Evolutionary conservation across 2,888 invertebrate species (phyloP).

Genomic region (Buathra laborator): DNA sequence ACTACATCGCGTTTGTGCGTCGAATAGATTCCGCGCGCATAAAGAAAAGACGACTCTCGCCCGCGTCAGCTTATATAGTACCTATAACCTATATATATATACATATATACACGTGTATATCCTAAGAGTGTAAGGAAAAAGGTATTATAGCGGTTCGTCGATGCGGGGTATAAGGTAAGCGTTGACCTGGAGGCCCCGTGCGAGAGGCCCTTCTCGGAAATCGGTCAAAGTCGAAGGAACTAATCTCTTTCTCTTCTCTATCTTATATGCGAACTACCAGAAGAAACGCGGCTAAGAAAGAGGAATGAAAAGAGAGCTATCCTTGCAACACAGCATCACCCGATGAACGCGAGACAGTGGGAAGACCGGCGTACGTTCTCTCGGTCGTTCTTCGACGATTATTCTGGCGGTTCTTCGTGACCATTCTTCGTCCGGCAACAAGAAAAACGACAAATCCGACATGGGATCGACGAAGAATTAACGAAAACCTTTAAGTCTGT

Average conservation of each 20-base stretch:
- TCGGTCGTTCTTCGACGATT: conserved; percentile 29
- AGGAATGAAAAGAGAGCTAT: conserved; percentile 46
- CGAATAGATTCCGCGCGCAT: conserved; percentile 21
- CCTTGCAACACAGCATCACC: not conserved
- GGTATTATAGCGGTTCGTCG: conserved; percentile 52
- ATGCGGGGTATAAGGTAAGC: conserved; percentile 54
- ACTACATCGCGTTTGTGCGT: not conserved
- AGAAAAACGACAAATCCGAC: not conserved
- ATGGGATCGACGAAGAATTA: not conserved
- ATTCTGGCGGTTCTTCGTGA: conserved; percentile 11
- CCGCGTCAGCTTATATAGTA: conserved; percentile 38
- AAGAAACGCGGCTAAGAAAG: conserved; percentile 41
- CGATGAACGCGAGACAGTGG: conserved; percentile 34
- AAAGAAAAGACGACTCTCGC: conserved; percentile 29
- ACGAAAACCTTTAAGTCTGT: not conserved
- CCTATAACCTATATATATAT: conserved; percentile 15
- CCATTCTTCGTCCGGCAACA: not conserved
- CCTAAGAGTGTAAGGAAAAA: conserved; percentile 51
- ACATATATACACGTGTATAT: not conserved
- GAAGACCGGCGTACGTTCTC: conserved; percentile 23
- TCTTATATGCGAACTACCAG: conserved; percentile 38
- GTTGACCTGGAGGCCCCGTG: conserved; percentile 64
- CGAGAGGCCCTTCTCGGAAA: conserved; percentile 78
- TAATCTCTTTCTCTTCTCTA: conserved; percentile 45
- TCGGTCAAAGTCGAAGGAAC: conserved; percentile 69